phyloP scores from a whole-genome alignment of 2,888 invertebrate species.

The Hartigia nigra region DNA sequence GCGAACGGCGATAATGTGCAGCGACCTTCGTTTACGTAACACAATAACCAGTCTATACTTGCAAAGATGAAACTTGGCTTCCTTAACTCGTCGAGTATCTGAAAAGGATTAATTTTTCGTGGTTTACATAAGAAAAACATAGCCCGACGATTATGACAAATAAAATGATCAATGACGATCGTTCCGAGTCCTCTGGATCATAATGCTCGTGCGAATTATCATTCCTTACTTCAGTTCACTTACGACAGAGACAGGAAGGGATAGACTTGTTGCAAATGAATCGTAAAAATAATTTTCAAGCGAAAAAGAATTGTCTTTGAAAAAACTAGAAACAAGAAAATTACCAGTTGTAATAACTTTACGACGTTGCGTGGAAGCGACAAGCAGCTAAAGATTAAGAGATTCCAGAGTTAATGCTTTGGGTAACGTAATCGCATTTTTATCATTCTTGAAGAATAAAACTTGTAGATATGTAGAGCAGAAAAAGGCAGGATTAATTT shows the following conservation, averaged over 20 bases:
- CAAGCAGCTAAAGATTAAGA: background rate
- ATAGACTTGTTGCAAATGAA: background rate
- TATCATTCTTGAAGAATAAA: background rate
- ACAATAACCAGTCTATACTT: constrained; percentile 1
- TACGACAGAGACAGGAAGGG: background rate
- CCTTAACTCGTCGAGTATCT: background rate
- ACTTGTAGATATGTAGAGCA: background rate
- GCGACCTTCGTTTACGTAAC: constrained; percentile 20
- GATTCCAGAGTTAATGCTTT: background rate
- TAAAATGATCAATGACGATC: background rate
- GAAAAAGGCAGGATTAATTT: background rate
- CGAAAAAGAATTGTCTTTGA: constrained; percentile 20
- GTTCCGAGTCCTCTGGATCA: background rate
- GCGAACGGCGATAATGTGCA: constrained; percentile 6
- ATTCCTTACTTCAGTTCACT: background rate
- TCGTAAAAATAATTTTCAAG: background rate
- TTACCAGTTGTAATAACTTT: constrained; percentile 28
- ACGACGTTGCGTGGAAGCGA: constrained; percentile 21
- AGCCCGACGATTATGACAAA: background rate
- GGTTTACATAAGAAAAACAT: background rate
- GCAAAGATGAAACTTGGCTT: background rate
- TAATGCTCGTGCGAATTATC: background rate
- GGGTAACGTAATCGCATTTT: background rate
- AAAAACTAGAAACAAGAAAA: constrained; percentile 25
- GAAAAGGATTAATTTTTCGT: background rate